Conservation (phyloP, 2,797 vertebrate genomes). For the Mormyrus proboscirostris region DNA sequence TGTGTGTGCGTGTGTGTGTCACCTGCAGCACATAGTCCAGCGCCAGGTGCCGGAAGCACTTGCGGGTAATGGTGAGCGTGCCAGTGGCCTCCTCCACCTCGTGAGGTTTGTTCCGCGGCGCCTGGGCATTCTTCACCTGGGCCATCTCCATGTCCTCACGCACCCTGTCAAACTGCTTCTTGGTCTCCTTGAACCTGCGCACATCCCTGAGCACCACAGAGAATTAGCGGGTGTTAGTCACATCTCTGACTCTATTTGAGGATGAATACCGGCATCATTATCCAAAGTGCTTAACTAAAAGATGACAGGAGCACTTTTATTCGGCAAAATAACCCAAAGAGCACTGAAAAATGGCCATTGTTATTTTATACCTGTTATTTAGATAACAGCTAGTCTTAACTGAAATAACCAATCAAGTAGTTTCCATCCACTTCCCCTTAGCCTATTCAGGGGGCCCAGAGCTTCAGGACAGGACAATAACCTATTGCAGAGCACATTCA, state of each 20-base stretch:
- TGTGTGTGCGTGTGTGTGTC: background rate
- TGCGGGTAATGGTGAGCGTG: constrained; percentile 80
- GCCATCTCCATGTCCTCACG: constrained; percentile 90
- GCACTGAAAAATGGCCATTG: background rate
- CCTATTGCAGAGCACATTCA: background rate
- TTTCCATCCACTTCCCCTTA: background rate
- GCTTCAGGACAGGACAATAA: background rate
- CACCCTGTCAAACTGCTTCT: constrained; percentile 92
- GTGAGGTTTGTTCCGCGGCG: constrained; percentile 83
- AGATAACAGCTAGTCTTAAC: background rate
- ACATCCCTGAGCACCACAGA: constrained; percentile 71
- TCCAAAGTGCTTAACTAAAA: background rate
- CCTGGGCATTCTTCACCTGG: constrained; percentile 91
- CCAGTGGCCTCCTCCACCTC: constrained; percentile 88
- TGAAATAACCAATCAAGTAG: background rate
- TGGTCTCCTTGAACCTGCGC: constrained; percentile 92
- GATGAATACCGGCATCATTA: background rate
- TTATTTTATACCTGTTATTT: background rate
- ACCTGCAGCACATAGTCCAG: constrained; percentile 94
- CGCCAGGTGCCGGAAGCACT: constrained; percentile 89
- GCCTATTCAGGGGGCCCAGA: background rate
- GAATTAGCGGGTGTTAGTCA: background rate
- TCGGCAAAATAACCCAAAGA: background rate
- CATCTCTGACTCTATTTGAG: background rate
- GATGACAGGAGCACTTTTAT: background rate